Conservation (phyloP, 2,888 invertebrate genomes). For the Diogma glabrata region DNA sequence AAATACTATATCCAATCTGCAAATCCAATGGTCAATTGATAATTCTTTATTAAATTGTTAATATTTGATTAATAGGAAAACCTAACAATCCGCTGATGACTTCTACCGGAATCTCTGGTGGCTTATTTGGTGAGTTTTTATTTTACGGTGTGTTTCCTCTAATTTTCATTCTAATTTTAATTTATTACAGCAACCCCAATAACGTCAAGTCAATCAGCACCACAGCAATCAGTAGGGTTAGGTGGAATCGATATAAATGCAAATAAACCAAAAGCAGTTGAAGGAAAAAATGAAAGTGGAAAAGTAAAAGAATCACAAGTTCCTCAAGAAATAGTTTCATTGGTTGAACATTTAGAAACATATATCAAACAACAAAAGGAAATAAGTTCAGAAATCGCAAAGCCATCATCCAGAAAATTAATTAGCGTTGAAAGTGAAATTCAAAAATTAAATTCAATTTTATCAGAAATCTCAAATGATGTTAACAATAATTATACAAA, state of each 20-base stretch:
- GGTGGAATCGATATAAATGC: constrained; percentile 34
- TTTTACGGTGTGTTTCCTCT: no score
- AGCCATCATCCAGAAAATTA: constrained; percentile 42
- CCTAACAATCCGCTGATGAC: no score
- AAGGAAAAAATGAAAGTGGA: constrained; percentile 31
- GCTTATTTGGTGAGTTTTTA: no score
- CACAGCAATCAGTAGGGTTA: constrained; percentile 28
- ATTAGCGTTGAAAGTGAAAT: constrained; percentile 32
- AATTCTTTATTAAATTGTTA: no score
- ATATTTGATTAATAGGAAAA: no score
- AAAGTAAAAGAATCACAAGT: constrained; percentile 39
- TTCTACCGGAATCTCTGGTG: no score
- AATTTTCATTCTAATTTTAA: no score
- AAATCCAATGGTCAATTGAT: no score
- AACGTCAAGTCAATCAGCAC: constrained; percentile 13
- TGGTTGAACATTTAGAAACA: constrained; percentile 69
- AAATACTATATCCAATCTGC: no score
- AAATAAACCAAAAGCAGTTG: constrained; percentile 32
- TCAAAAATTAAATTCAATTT: constrained; percentile 27
- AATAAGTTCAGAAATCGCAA: constrained; percentile 68
- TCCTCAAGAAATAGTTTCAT: constrained; percentile 65
- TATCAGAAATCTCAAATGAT: constrained; percentile 32
- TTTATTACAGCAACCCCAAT: background rate
- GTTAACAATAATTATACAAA: constrained; percentile 33
- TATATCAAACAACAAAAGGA: constrained; percentile 79